These are phyloP conservation scores for Callospermophilus lateralis DNA, from an alignment of 2,113 vertebrate genomes.

Conservation along the genomic window DNA sequence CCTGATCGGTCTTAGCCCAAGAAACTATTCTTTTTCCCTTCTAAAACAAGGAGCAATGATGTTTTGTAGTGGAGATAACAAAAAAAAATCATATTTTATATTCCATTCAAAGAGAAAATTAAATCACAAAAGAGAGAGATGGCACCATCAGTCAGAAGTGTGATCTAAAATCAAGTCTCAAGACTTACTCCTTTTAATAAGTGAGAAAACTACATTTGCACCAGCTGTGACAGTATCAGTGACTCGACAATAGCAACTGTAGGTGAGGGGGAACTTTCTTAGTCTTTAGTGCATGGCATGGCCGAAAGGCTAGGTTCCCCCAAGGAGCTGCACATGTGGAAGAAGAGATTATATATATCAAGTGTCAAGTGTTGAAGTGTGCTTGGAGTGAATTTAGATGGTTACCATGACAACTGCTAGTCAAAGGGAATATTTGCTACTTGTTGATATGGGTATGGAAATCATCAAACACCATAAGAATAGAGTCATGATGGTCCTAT, in stretches of 20 bases:
- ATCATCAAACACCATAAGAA: constrained; percentile 17
- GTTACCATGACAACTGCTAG: constrained; percentile 54
- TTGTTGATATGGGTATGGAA: background rate
- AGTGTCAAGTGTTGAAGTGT: background rate
- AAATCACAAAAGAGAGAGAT: constrained; percentile 55
- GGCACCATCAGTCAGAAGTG: constrained; percentile 10
- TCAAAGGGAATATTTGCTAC: background rate
- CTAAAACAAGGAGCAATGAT: constrained; percentile 1
- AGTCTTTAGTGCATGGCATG: background rate
- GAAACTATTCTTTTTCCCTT: constrained; percentile 46
- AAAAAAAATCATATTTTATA: constrained; percentile 29
- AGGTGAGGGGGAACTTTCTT: constrained; percentile 4
- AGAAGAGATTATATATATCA: background rate
- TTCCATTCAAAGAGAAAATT: constrained; percentile 53
- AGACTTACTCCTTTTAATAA: constrained; percentile 67
- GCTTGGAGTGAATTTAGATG: constrained; percentile 23
- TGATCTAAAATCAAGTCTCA: constrained; percentile 60
- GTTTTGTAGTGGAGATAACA: background rate
- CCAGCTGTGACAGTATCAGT: constrained; percentile 33
- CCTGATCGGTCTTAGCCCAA: background rate
- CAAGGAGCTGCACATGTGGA: background rate
- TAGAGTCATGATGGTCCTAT: background rate
- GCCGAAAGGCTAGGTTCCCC: background rate
- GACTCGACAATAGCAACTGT: background rate
- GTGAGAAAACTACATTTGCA: constrained; percentile 68